These are phyloP conservation scores for Agriopis aurantiaria DNA, from an alignment of 2,888 invertebrate genomes.

Conservation along the genomic window DNA sequence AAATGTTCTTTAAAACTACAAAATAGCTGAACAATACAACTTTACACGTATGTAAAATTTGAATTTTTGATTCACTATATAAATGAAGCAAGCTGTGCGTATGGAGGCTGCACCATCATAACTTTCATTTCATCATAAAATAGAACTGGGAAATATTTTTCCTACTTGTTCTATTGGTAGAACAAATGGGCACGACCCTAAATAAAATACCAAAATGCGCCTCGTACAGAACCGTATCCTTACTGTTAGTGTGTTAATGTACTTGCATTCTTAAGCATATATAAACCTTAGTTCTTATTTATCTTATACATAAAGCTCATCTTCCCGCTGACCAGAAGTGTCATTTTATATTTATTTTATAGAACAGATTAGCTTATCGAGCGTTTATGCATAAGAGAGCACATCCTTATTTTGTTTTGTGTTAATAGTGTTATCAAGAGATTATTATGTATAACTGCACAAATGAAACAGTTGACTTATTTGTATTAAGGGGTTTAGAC, in stretches of 20 bases:
- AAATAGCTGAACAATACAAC: neutral
- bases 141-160: no score
- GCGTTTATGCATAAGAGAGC: no score
- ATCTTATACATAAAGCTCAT: no score
- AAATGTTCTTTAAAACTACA: neutral
- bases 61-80: neutral
- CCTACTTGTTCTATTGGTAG: no score
- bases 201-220: neutral
- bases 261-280: neutral
- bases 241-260: constrained; percentile 27
- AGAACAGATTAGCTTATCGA: no score
- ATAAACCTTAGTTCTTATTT: no score
- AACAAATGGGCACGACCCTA: no score
- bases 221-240: neutral
- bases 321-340: no score
- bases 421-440: no score
- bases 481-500: constrained; percentile 21
- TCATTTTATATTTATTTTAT: no score
- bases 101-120: neutral
- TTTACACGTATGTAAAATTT: neutral
- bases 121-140: neutral
- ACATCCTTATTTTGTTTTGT: no score
- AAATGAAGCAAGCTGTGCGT: neutral
- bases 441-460: constrained; percentile 33
- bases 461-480: constrained; percentile 20